Conservation (phyloP, 2,797 vertebrate species). For the Pygocentrus nattereri region DNA sequence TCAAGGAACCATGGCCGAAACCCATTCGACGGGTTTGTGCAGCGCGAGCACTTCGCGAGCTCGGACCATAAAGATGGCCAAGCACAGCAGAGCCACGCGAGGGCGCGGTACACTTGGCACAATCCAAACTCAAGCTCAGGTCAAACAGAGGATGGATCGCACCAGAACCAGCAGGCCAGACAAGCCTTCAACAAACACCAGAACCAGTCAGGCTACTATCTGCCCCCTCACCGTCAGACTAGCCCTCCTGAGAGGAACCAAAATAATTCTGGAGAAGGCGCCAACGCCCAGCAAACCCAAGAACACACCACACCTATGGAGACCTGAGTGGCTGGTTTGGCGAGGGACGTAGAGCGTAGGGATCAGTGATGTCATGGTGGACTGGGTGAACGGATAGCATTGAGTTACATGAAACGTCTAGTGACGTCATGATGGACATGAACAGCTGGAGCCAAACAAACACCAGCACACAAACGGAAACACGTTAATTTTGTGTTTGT, state of each 20-base stretch:
- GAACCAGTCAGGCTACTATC: conserved; percentile 37
- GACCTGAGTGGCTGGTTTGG: conserved; percentile 45
- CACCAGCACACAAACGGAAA: no score
- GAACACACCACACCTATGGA: conserved; percentile 56
- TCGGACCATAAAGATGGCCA: neutral
- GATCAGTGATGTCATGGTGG: neutral
- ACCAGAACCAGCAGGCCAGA: conserved; percentile 66
- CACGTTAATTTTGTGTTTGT: no score
- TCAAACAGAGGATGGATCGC: conserved; percentile 14
- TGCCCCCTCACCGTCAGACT: conserved; percentile 32
- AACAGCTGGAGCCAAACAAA: neutral
- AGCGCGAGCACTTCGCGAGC: conserved; percentile 38
- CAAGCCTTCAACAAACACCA: conserved; percentile 45
- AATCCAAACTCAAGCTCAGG: conserved; percentile 18
- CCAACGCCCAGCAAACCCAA: neutral
- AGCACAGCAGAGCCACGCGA: conserved; percentile 23
- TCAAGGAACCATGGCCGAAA: conserved; percentile 80
- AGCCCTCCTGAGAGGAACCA: conserved; percentile 24
- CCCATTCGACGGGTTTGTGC: conserved; percentile 71
- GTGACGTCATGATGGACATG: neutral
- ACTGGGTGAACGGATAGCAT: neutral
- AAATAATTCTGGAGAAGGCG: neutral
- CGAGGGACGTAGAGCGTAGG: neutral
- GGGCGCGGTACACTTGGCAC: conserved; percentile 59
- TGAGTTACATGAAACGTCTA: neutral